Percentiles rank a stretch among this genome's conserved stretches.
Conservation (phyloP, 64 coral and sea anemone species). For the Montipora sp. region DNA sequence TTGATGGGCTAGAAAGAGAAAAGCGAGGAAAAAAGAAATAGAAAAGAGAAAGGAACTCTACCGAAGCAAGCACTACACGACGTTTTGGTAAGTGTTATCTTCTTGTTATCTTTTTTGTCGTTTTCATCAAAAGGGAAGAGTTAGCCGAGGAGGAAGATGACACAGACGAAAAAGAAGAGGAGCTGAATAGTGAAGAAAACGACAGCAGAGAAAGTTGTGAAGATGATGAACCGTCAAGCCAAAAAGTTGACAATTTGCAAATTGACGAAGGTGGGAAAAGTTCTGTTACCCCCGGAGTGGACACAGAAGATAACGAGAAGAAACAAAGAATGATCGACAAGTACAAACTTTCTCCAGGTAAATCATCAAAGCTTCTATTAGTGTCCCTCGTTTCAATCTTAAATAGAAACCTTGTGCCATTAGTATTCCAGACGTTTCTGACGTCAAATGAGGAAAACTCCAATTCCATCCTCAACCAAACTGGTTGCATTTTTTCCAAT, state of each 20-base stretch:
- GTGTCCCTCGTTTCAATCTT: too few species aligned
- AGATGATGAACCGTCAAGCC: not conserved
- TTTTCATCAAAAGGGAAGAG: not conserved
- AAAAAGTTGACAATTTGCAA: not conserved
- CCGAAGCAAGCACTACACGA: too few species aligned
- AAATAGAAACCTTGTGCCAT: too few species aligned
- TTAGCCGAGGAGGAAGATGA: not conserved
- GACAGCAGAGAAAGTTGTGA: not conserved
- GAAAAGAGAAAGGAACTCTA: too few species aligned
- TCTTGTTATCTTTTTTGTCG: not conserved
- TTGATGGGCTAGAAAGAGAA: too few species aligned
- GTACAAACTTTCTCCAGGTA: conserved; percentile 30
- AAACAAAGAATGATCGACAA: not conserved
- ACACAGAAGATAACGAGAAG: not conserved
- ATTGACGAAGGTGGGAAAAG: not conserved
- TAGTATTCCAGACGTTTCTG: too few species aligned
- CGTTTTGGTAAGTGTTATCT: not conserved
- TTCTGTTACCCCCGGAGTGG: not conserved
- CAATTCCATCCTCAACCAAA: too few species aligned
- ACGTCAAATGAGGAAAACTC: too few species aligned
- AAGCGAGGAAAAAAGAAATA: too few species aligned
- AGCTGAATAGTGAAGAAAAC: not conserved
- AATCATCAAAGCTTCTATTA: not conserved
- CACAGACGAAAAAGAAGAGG: not conserved
- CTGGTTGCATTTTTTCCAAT: too few species aligned